phyloP scores from a whole-genome alignment of 1,140 invertebrate genomes.

The Andrena cerasifolii region DNA sequence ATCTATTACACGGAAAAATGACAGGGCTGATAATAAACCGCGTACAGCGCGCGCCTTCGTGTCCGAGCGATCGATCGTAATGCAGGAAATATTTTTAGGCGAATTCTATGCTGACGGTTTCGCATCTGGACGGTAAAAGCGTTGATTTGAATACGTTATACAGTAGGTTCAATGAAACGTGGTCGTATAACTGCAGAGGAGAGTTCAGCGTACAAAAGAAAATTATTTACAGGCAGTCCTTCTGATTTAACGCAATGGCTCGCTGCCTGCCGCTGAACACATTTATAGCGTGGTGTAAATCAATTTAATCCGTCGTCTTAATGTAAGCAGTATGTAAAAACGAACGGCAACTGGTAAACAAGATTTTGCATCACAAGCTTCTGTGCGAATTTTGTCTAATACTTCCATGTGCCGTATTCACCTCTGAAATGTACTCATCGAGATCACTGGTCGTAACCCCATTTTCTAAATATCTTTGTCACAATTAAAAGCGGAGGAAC shows the following conservation, averaged over 20 bases:
- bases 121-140: background rate
- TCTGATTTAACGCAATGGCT: too few relatives aligned
- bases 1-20: background rate
- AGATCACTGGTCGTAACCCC: too few relatives aligned
- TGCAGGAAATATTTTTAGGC: background rate
- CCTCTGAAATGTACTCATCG: too few relatives aligned
- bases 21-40: background rate
- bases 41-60: background rate
- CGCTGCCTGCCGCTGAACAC: too few relatives aligned
- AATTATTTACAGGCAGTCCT: background rate
- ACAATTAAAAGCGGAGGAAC: background rate
- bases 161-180: background rate
- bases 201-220: background rate
- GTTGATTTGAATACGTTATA: background rate
- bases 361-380: too few relatives aligned
- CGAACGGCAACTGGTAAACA: too few relatives aligned
- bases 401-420: too few relatives aligned
- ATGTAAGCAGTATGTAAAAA: too few relatives aligned
- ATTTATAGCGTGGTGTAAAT: too few relatives aligned
- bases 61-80: background rate
- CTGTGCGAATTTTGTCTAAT: too few relatives aligned
- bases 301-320: too few relatives aligned
- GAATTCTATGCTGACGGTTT: background rate
- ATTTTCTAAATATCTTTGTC: background rate
- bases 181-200: background rate